phyloP scores from a whole-genome alignment of 2,888 invertebrate species.

The Thera obeliscata region DNA sequence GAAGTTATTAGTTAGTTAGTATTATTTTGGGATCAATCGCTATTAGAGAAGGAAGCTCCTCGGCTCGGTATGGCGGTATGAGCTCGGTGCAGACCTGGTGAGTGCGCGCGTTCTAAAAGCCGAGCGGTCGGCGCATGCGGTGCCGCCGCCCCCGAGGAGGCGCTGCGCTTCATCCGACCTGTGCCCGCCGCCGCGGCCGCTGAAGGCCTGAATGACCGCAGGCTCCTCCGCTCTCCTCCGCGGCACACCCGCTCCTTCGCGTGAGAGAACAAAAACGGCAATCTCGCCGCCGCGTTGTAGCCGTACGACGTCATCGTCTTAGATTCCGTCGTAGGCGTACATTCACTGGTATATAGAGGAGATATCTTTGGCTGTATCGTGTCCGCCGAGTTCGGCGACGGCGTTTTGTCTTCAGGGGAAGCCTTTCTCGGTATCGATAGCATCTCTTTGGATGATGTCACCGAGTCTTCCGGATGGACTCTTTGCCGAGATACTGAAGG shows the following conservation, averaged over 20 bases:
- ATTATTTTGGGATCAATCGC: conserved; percentile 2
- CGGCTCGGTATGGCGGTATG: conserved; percentile 7
- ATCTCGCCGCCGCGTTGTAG: conserved; percentile 79
- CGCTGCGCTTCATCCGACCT: conserved; percentile 83
- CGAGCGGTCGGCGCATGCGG: conserved; percentile 70
- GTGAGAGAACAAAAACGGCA: conserved; percentile 81
- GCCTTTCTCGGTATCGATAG: conserved; percentile 64
- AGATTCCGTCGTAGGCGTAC: conserved; percentile 71
- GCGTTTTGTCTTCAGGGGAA: conserved; percentile 71
- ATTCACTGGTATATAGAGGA: conserved; percentile 68
- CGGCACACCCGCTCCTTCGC: conserved; percentile 55
- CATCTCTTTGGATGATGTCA: conserved; percentile 65
- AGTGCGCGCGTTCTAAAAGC: conserved; percentile 70
- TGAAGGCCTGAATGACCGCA: conserved; percentile 61
- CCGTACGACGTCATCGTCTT: conserved; percentile 80
- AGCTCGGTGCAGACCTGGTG: conserved; percentile 48
- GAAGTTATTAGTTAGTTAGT: not conserved
- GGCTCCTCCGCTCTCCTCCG: conserved; percentile 59
- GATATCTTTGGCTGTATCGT: conserved; percentile 79
- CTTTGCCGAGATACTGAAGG: conserved; percentile 67
- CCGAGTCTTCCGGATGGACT: conserved; percentile 74
- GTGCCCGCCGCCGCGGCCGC: conserved; percentile 48
- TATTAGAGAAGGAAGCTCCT: conserved; percentile 38
- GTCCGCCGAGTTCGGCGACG: conserved; percentile 63
- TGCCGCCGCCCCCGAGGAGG: conserved; percentile 77